Evolutionary conservation across 2,113 vertebrate species (phyloP).

Genomic region (Carlito syrichta): DNA sequence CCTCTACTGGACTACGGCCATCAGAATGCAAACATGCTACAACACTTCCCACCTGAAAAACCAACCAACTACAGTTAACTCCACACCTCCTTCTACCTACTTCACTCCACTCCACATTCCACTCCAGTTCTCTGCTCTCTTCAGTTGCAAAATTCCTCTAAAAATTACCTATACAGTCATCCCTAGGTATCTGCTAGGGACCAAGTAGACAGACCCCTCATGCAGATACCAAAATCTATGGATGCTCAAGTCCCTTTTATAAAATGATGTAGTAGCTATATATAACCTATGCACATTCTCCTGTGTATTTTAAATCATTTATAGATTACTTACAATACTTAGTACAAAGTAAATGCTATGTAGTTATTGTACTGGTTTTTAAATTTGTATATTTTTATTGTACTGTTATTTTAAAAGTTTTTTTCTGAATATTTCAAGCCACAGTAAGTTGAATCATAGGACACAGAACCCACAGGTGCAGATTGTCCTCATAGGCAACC

Average conservation of each 20-base stretch:
- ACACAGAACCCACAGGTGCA: background rate
- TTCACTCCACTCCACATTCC: background rate
- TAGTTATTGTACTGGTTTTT: background rate
- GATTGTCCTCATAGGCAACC: background rate
- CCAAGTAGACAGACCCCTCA: too few relatives aligned
- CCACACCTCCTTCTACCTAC: background rate
- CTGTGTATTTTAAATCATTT: background rate
- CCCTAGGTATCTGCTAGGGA: background rate
- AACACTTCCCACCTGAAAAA: background rate
- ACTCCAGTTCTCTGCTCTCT: background rate
- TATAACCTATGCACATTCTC: background rate
- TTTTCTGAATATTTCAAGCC: background rate
- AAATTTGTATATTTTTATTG: background rate
- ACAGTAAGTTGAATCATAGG: background rate
- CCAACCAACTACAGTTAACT: background rate
- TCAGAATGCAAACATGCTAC: background rate
- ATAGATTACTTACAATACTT: background rate
- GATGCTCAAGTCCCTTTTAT: background rate
- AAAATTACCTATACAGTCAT: background rate
- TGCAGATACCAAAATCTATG: background rate
- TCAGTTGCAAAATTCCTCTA: background rate
- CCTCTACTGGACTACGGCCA: background rate
- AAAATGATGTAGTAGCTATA: background rate
- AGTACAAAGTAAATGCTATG: background rate
- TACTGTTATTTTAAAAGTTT: background rate